Conservation (phyloP, 2,888 invertebrate genomes). For the Malthinus seriepunctatus region DNA sequence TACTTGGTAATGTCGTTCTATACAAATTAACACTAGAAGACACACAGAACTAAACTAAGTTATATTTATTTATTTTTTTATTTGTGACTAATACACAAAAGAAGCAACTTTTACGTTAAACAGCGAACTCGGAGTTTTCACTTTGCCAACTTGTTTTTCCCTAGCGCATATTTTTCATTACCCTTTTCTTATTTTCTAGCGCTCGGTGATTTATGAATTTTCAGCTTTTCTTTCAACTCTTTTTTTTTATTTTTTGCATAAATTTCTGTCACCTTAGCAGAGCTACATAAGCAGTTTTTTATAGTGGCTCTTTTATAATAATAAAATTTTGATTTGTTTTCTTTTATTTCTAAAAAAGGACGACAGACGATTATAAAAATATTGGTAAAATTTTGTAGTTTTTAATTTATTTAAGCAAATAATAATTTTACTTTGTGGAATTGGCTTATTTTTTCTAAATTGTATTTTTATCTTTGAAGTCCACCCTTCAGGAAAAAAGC, state of each 20-base stretch:
- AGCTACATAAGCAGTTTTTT: slow-evolving; percentile 26
- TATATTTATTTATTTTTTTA: slow-evolving; percentile 12
- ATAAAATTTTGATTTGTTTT: slow-evolving; percentile 22
- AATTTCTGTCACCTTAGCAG: slow-evolving; percentile 30
- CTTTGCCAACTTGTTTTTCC: slow-evolving; percentile 25
- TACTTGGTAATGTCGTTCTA: background rate
- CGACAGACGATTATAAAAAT: background rate
- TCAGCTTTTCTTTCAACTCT: slow-evolving; percentile 19
- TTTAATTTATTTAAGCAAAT: background rate
- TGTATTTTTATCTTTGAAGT: slow-evolving; percentile 1
- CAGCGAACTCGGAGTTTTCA: slow-evolving; percentile 12
- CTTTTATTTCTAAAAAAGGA: background rate
- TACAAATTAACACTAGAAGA: background rate
- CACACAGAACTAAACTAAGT: background rate
- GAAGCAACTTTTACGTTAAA: slow-evolving; percentile 10
- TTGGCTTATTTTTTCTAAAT: no score
- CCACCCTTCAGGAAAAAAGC: background rate
- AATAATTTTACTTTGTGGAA: background rate
- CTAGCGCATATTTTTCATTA: slow-evolving; percentile 25
- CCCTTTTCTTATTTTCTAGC: slow-evolving; percentile 22
- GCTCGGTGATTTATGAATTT: slow-evolving; percentile 27
- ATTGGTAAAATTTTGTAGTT: background rate
- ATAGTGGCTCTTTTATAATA: slow-evolving; percentile 24
- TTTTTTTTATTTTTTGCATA: slow-evolving; percentile 28
- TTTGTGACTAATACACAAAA: slow-evolving; percentile 8